Base-by-base conservation (phyloP, 1,140 invertebrate genomes). In the Oryzaephilus surinamensis region DNA sequence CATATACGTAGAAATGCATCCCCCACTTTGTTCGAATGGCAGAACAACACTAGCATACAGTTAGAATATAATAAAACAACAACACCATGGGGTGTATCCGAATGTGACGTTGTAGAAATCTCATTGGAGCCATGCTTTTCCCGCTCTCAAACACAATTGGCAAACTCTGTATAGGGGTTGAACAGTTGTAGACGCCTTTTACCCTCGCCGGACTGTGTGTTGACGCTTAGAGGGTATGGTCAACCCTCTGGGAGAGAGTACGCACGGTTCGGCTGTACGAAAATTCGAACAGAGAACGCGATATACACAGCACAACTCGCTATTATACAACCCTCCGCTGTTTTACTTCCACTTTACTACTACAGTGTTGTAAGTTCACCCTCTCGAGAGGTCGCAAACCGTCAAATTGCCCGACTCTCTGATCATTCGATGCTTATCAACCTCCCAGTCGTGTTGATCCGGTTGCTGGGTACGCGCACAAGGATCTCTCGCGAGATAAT, bases 361-460 rank as follows among this genome's bases (percentile, higher is more conserved):
- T n/a, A n/a, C n/a, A n/a, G n/a, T n/a, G n/a, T n/a, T n/a, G n/a
- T n/a, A n/a, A 8, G 43, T 43, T 43, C 55, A n/a, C 58, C 56
- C 55, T 54, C 57, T 47, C 49, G 54, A 56, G 54, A 55, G 48
- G 48, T 38, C 45, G 36, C 42, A 50, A 49, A 43, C 46, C 41
- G 46, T 43, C 35, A 39, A 45, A 43, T 40, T 41, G 45, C 34
- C 35, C 24, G 14, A 14, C 34, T 38, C 33, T 15, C 49, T 32
- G 45, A 45, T 36, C 46, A 42, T 48, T 54, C 53, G 51, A 54
- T 53, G 52, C 43, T 60, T 60, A 57, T 60, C 55, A 52, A 43
- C 47, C 51, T 55, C 50, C 54, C 57, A 61, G 58, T 61, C 51
- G 54, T 49, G 58, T 54, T 55, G 51, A 57, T 47, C 45, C 51